Conservation (phyloP, 2,797 vertebrate species). For the Helostoma temminkii region DNA sequence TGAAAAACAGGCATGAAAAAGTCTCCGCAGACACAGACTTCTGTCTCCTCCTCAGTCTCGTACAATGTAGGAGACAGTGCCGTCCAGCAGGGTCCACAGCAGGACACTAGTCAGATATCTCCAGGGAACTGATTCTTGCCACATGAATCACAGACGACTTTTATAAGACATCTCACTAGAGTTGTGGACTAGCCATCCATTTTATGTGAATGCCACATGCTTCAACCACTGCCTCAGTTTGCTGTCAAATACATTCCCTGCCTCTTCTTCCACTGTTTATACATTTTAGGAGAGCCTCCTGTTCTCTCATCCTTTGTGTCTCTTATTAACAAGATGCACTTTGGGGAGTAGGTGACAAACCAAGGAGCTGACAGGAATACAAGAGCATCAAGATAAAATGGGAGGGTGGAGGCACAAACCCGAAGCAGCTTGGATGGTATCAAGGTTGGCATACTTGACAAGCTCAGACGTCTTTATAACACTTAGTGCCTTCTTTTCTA, state of each 20-base stretch:
- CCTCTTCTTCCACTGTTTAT: slow-evolving; percentile 19
- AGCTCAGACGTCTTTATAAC: slow-evolving; percentile 13
- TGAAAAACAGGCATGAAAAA: slow-evolving; percentile 6
- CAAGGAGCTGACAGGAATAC: slow-evolving; percentile 39
- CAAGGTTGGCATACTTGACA: slow-evolving; percentile 35
- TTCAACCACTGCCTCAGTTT: slow-evolving; percentile 20
- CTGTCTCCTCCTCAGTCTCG: slow-evolving; percentile 6
- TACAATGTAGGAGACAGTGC: slow-evolving; percentile 24
- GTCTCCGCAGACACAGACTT: slow-evolving; percentile 16
- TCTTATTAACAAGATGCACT: slow-evolving; percentile 25
- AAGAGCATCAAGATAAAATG: slow-evolving; percentile 5
- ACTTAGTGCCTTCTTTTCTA: slow-evolving; percentile 11
- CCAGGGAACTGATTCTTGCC: slow-evolving; percentile 35
- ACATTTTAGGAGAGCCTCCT: slow-evolving; percentile 19
- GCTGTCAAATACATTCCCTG: slow-evolving; percentile 41
- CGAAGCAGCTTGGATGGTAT: slow-evolving; percentile 18
- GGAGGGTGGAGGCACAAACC: slow-evolving; percentile 16
- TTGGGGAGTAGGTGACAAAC: slow-evolving; percentile 24
- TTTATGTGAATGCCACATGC: slow-evolving; percentile 44
- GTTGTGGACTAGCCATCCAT: slow-evolving; percentile 36
- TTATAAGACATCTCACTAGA: slow-evolving; percentile 57
- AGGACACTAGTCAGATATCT: slow-evolving; percentile 62
- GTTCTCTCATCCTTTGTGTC: slow-evolving; percentile 1
- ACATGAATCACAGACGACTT: slow-evolving; percentile 62
- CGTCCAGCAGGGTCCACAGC: slow-evolving; percentile 52